A percentile compares a stretch with the other conserved stretches of the same genome.
Conservation (phyloP, 2,888 invertebrate species). For the Tenthredo livida region DNA sequence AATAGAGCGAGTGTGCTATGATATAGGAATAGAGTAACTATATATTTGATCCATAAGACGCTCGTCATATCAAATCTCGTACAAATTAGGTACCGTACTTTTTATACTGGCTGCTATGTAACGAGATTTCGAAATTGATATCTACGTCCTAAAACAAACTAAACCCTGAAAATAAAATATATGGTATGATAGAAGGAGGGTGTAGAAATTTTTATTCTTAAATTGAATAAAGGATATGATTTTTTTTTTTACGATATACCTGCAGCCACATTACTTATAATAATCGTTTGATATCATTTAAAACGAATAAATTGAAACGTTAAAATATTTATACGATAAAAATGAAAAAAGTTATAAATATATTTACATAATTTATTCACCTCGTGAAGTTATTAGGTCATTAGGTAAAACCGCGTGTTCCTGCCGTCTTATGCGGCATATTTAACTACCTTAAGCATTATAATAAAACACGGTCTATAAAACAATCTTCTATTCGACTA, state of each 20-base stretch:
- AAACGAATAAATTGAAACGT: slow-evolving; percentile 15
- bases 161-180: not conserved
- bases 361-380: slow-evolving; percentile 40
- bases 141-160: not conserved
- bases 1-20: not conserved
- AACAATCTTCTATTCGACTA: not conserved
- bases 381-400: slow-evolving; percentile 42
- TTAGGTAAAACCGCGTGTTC: slow-evolving; percentile 29
- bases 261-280: too few species aligned
- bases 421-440: slow-evolving; percentile 10
- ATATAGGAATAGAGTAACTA: slow-evolving; percentile 2
- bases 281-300: not conserved
- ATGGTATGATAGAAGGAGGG: too few species aligned
- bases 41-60: slow-evolving; percentile 22
- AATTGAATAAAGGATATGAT: not conserved
- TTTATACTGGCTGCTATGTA: not conserved
- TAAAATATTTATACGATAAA: slow-evolving; percentile 16
- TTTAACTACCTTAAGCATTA: not conserved
- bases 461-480: slow-evolving; percentile 1
- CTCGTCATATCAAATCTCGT: slow-evolving; percentile 3
- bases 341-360: slow-evolving; percentile 32
- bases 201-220: not conserved
- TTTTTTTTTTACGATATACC: not conserved
- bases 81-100: slow-evolving; percentile 12
- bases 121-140: not conserved